phyloP scores from a whole-genome alignment of 2,797 vertebrate genomes.

The Yasuhikotakia modesta region DNA sequence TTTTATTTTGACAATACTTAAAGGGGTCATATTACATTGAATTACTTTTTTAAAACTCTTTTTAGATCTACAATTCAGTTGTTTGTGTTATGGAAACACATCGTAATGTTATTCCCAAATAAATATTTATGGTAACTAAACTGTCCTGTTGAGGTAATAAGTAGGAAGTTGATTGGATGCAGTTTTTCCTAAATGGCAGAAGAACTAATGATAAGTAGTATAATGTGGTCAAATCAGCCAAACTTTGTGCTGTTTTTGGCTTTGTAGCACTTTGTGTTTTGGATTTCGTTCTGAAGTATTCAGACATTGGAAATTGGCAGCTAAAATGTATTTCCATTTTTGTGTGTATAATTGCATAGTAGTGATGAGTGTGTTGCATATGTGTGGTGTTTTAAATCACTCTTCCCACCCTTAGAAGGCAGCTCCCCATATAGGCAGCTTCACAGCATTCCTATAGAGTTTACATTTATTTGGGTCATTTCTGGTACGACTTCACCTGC shows the following conservation, averaged over 20 bases:
- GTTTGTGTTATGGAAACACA: too few relatives aligned
- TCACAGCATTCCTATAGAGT: constrained; percentile 64
- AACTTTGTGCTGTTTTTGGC: background rate
- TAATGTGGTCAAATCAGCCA: background rate
- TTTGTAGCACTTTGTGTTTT: background rate
- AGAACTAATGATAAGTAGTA: background rate
- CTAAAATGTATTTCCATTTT: background rate
- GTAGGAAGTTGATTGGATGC: background rate
- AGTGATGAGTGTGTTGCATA: background rate
- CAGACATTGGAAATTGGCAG: background rate
- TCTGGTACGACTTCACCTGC: constrained; percentile 47
- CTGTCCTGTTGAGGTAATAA: background rate
- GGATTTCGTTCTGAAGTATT: background rate
- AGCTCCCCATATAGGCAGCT: too few relatives aligned
- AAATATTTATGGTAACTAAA: background rate
- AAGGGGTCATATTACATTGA: background rate
- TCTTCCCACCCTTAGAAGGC: background rate
- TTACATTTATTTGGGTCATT: constrained; percentile 70
- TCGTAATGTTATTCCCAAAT: background rate
- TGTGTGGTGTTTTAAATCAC: too few relatives aligned
- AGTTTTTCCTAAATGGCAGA: background rate
- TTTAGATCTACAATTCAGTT: too few relatives aligned
- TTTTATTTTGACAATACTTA: constrained; percentile 23
- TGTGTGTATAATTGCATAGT: background rate
- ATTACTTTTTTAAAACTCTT: too few relatives aligned